Percentiles rank a stretch among this genome's conserved stretches.
phyloP scores from a whole-genome alignment of 2,797 vertebrate species.

The Tapera naevia region DNA sequence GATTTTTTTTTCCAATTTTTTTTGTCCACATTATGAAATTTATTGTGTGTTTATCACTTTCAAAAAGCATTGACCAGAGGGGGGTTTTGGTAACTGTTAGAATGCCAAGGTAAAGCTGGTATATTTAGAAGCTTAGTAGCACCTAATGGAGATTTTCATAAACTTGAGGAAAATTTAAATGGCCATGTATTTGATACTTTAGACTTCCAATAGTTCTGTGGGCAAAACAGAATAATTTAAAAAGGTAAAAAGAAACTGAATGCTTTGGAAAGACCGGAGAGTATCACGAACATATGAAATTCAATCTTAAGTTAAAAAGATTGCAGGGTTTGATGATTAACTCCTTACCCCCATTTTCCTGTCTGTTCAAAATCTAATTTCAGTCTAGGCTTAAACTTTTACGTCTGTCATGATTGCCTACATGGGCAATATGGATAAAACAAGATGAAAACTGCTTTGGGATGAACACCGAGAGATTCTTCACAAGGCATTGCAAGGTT shows the following conservation, averaged over 20 bases:
- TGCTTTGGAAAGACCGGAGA: slow-evolving; percentile 9
- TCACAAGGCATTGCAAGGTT: slow-evolving; percentile 51
- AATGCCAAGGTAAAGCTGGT: slow-evolving; percentile 50
- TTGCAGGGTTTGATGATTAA: slow-evolving; percentile 32
- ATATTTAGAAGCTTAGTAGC: slow-evolving; percentile 33
- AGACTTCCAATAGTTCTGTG: neutral
- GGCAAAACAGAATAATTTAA: neutral
- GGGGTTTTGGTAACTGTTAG: slow-evolving; percentile 23
- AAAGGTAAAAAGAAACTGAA: slow-evolving; percentile 9
- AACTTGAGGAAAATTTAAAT: neutral
- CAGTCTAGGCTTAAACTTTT: slow-evolving; percentile 6
- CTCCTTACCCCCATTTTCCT: slow-evolving; percentile 20
- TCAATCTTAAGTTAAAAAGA: neutral
- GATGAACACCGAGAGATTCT: slow-evolving; percentile 39
- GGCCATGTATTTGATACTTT: neutral
- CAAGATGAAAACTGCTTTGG: slow-evolving; percentile 41
- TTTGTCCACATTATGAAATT: neutral
- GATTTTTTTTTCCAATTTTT: neutral
- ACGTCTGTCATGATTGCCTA: neutral
- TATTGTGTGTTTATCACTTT: slow-evolving; percentile 80
- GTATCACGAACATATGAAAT: neutral
- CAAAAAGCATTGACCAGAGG: slow-evolving; percentile 80
- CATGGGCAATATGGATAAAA: slow-evolving; percentile 33
- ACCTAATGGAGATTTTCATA: neutral
- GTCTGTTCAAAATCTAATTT: slow-evolving; percentile 6